Conservation (phyloP, 2,888 invertebrate genomes). For the Stratiomys singularior region DNA sequence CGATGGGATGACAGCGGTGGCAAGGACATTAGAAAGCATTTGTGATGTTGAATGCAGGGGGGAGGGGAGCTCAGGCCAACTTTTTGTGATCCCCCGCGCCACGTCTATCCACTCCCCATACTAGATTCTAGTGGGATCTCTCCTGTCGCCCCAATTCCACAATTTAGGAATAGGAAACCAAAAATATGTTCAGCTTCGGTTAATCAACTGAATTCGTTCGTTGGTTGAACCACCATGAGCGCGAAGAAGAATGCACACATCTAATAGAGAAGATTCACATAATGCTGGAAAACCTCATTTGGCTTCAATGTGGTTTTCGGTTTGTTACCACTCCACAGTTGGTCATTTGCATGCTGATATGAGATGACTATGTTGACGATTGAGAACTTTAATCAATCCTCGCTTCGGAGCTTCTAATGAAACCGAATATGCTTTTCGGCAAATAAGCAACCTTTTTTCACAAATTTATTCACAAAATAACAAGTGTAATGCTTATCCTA, state of each 20-base stretch:
- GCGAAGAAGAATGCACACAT: background rate
- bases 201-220: slow-evolving; percentile 40
- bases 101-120: background rate
- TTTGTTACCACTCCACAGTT: background rate
- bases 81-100: too few species aligned
- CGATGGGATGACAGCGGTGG: background rate
- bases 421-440: too few species aligned
- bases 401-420: too few species aligned
- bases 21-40: background rate
- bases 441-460: too few species aligned
- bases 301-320: slow-evolving; percentile 32
- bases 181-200: slow-evolving; percentile 48
- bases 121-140: background rate
- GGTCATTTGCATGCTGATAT: background rate
- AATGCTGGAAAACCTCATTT: slow-evolving; percentile 28
- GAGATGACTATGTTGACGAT: background rate
- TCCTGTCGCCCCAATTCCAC: slow-evolving; percentile 22
- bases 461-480: too few species aligned
- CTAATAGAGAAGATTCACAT: background rate
- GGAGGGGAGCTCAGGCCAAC: too few species aligned
- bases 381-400: too few species aligned
- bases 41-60: too few species aligned
- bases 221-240: background rate
- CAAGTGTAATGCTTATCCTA: too few species aligned
- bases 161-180: slow-evolving; percentile 36